Evolutionary conservation across 2,113 vertebrate species (phyloP), one percentile per base, ranked within the genome.

Genomic region (Helogale parvula): DNA sequence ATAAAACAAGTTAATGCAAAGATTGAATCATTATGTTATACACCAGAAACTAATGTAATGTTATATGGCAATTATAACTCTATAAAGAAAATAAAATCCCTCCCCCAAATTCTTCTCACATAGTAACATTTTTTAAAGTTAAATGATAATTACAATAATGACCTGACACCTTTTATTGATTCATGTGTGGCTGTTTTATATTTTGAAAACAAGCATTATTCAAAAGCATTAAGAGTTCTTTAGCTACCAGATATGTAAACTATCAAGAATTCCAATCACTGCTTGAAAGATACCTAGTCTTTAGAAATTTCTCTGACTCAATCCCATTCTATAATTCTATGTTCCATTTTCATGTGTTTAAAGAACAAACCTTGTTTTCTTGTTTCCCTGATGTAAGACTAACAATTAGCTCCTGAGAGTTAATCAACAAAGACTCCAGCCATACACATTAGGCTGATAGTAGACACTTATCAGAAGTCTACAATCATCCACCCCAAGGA

Each of bases 221-320:
- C 8, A 41, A 94, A 96, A 86, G 63, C 0, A 72, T 21, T 66
- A 57, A 41, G 82, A 29, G 8, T 15, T 76, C 57, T 25, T 52
- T 19, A 72, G 29, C 19, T 33, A 96, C 31, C 0, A 97, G 11
- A 86, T 50, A 60, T 16, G 21, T 0, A 27, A 6, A 81, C 95
- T 87, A 96, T 57, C 1, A 81, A 81, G 41, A 94, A 35, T 85
- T 84, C 52, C 93, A 86, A 68, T 82, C 83, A 93, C 35, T 92
- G 4, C 33, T 84, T 74, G 19, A 94, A 82, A 15, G 17, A 35
- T 45, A 54, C 33, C 10, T 77, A 65, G 2, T 87, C 6, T 79
- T 94, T 31, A 68, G 65, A 90, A 66, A 76, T 97, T 76, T 92
- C 69, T 68, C 13, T 66, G 72, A 47, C 31, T 94, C 45, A 84